phyloP scores from a whole-genome alignment of 1,140 invertebrate genomes.

The Cylas formicarius region DNA sequence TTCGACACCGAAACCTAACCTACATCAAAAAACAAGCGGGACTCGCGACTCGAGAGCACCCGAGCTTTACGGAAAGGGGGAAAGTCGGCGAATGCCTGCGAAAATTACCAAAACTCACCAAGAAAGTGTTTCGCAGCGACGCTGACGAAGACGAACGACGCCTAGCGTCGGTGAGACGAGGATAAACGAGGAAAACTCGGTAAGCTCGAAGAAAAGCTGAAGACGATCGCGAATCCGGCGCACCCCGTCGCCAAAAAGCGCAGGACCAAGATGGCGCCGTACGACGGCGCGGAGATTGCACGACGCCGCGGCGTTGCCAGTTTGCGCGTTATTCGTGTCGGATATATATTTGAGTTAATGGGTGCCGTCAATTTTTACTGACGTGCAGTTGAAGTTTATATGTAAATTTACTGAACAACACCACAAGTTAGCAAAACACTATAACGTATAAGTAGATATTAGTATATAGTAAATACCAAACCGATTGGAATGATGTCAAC shows the following conservation, averaged over 20 bases:
- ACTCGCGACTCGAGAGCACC: too few relatives aligned
- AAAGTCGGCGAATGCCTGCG: constrained; percentile 21
- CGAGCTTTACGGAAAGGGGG: constrained; percentile 9
- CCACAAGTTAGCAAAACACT: too few relatives aligned
- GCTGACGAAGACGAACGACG: too few relatives aligned
- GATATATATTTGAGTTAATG: too few relatives aligned
- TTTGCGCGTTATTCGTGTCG: background rate
- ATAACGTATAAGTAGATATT: too few relatives aligned
- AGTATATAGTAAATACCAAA: too few relatives aligned
- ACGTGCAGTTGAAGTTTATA: too few relatives aligned
- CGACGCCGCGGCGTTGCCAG: constrained; percentile 10
- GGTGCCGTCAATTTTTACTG: too few relatives aligned
- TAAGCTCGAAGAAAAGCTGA: constrained; percentile 14
- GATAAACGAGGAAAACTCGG: constrained; percentile 7
- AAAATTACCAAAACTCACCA: constrained; percentile 17
- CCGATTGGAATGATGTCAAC: too few relatives aligned
- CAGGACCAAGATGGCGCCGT: constrained; percentile 20
- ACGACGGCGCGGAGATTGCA: background rate
- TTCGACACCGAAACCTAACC: constrained; percentile 6
- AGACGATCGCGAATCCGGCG: constrained; percentile 16
- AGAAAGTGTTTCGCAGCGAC: too few relatives aligned
- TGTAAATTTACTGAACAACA: too few relatives aligned
- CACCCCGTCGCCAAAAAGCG: constrained; percentile 12
- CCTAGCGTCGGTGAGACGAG: constrained; percentile 5
- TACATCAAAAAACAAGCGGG: background rate